Base-by-base conservation (phyloP, 1,140 invertebrate species). In the Cydia pomonella region DNA sequence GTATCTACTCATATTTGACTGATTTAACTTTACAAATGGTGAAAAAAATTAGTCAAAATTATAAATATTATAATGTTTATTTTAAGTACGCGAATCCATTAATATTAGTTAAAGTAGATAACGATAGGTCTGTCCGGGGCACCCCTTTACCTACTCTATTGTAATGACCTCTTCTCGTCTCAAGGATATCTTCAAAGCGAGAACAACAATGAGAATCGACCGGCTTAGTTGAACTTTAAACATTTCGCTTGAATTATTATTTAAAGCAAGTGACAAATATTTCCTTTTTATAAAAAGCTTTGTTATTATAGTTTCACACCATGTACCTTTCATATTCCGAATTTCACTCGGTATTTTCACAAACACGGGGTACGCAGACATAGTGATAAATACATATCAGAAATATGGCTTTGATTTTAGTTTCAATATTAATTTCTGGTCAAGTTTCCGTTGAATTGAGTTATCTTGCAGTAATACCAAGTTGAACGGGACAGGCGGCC, bases 401-500 rank as follows among this genome's bases (percentile, higher is more conserved):
- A 50, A 59, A 23, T 59, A 9, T 23, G 53, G 21, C 9, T 59
- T 59, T 10, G 53, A 59, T n/a, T 59, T 59, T 59, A 59, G 29
- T 12, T 69, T 69, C 29, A 69, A 18, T 18, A 69, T 69, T 69
- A 69, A 69, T 69, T 69, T 69, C 64, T 69, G 64, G 64, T 69
- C 64, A 69, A 69, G 29, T 69, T 69, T 33, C 27, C 29, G 27
- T n/a, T 69, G 64, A 69, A 69, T 38, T 69, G 27, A 69, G 64
- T 69, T 69, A 69, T 69, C 64, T 38, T 33, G 64, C 27, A 59
- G 18, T 59, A 0, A 27, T 18, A 33, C 16, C 33, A 69, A 69
- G 23, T 62, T 66, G 29, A 21, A 29, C 74, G 33, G 74, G 64
- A 73, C 73, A 72, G 77, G 71, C 76, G 41, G 66, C 72, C 75